Percentiles rank a stretch among this genome's conserved stretches.
phyloP scores from a whole-genome alignment of 2,113 vertebrate genomes.

The Climacteris rufus region DNA sequence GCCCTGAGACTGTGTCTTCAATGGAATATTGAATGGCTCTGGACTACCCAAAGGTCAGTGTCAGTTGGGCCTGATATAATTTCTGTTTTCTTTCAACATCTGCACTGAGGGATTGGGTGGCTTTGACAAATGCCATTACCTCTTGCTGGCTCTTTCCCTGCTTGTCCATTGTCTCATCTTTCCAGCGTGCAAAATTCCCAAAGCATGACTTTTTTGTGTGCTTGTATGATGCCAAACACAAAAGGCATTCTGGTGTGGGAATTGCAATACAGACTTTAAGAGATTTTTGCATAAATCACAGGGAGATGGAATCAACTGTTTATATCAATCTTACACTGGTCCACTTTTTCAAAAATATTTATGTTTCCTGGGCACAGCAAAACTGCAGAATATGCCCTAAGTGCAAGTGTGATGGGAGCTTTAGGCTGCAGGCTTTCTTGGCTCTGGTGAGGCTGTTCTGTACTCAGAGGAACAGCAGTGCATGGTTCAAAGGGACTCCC shows the following conservation, averaged over 20 bases:
- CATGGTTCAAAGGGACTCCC: neutral
- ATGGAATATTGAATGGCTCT: neutral
- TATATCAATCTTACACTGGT: neutral
- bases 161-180: neutral
- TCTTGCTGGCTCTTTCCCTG: neutral
- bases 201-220: neutral
- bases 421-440: neutral
- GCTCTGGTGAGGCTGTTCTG: neutral
- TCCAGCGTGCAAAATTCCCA: neutral
- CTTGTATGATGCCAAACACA: neutral
- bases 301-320: neutral
- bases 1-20: neutral
- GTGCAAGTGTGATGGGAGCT: neutral
- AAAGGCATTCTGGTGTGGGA: neutral
- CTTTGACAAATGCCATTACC: neutral
- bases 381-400: neutral
- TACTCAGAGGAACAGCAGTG: neutral
- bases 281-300: neutral
- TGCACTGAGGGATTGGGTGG: neutral
- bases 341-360: neutral
- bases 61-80: neutral
- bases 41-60: neutral
- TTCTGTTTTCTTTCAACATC: neutral
- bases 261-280: neutral
- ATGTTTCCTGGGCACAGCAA: neutral